Percentiles rank a stretch among this genome's conserved stretches.
Evolutionary conservation across 2,113 vertebrate species (phyloP).

Genomic region (Sinocyclocheilus maitianheensis): DNA sequence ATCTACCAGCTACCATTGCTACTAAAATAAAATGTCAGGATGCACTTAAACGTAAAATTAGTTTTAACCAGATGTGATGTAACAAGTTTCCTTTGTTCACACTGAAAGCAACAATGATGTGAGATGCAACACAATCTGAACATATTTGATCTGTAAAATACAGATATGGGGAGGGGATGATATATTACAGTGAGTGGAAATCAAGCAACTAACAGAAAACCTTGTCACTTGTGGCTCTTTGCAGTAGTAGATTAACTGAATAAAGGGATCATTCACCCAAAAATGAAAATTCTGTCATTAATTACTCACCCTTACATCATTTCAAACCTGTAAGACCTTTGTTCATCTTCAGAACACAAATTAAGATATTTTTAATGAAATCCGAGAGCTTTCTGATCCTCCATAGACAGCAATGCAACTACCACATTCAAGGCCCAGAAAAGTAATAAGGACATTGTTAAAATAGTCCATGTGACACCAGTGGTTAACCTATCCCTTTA

Average conservation of each 20-base stretch:
- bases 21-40: neutral
- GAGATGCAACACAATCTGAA: neutral
- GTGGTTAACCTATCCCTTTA: neutral
- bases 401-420: too few species aligned
- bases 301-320: too few species aligned
- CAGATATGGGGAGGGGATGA: neutral
- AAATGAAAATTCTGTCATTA: too few species aligned
- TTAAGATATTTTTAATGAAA: too few species aligned
- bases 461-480: too few species aligned
- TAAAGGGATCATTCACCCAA: too few species aligned
- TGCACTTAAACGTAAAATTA: neutral
- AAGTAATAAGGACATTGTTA: too few species aligned
- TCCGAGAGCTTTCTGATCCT: too few species aligned
- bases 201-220: neutral
- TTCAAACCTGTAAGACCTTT: too few species aligned
- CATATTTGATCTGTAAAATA: slow-evolving; percentile 10
- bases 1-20: neutral
- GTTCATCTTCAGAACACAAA: too few species aligned
- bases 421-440: too few species aligned
- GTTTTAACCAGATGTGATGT: neutral
- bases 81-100: neutral
- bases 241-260: neutral
- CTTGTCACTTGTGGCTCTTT: neutral
- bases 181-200: neutral
- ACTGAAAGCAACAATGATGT: neutral